A percentile compares a stretch with the other conserved stretches of the same genome.
These are phyloP conservation scores for Pao palembangensis DNA, from an alignment of 2,113 vertebrate species.

Conservation along the genomic window DNA sequence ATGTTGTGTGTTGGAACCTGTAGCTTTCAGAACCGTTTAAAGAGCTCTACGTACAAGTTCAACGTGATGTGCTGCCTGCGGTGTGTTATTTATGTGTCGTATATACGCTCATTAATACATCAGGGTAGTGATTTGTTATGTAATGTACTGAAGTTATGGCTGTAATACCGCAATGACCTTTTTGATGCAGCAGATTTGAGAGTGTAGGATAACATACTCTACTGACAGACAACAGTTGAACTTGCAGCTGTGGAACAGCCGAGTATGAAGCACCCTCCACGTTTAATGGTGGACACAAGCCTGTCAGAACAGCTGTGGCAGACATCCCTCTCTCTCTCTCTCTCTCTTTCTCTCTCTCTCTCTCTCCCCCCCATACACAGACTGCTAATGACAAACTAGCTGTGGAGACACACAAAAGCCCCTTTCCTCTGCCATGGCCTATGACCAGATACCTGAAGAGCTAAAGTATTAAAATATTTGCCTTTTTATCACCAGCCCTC, in stretches of 20 bases:
- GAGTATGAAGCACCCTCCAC: conserved; percentile 2
- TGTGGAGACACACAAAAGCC: conserved; percentile 28
- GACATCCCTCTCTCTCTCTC: conserved; percentile 1
- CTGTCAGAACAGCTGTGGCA: conserved; percentile 1
- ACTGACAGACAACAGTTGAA: neutral
- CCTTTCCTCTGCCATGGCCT: conserved; percentile 17
- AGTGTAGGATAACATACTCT: neutral
- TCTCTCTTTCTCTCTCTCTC: neutral
- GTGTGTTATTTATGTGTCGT: neutral
- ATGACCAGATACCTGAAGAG: conserved; percentile 15
- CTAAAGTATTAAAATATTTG: neutral
- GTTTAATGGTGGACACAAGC: conserved; percentile 14
- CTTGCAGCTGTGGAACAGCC: neutral
- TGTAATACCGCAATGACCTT: too few relatives aligned
- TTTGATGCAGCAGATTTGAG: neutral
- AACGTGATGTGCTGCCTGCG: conserved; percentile 10
- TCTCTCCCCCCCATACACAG: neutral
- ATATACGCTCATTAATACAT: conserved; percentile 21
- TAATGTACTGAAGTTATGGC: conserved; percentile 7
- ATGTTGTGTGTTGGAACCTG: conserved; percentile 14
- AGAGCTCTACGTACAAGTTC: conserved; percentile 37
- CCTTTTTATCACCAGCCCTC: conserved; percentile 3
- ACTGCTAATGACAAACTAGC: conserved; percentile 36
- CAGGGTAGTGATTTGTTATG: neutral
- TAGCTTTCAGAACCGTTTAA: conserved; percentile 38